Evolutionary conservation across 2,888 invertebrate species (phyloP).

Genomic region (Criorhina ranunculi): DNA sequence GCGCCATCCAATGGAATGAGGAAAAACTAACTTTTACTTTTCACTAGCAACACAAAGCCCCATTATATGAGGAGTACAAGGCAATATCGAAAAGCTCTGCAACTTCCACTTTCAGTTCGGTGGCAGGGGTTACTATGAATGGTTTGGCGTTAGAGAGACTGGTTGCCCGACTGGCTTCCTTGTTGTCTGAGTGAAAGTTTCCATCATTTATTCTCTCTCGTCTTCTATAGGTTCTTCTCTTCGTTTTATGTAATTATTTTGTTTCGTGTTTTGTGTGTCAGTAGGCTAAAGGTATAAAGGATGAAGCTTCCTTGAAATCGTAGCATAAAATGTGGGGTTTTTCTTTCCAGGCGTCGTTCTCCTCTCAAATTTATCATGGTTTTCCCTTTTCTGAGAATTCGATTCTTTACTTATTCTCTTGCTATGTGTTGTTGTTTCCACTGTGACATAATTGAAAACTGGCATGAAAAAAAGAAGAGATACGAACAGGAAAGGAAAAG

Average conservation of each 20-base stretch:
- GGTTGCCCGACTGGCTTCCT: slow-evolving; percentile 12
- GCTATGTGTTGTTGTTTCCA: not conserved
- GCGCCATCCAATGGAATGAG: not conserved
- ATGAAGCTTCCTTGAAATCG: slow-evolving; percentile 42
- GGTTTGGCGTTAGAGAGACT: not conserved
- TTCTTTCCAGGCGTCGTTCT: slow-evolving; percentile 30
- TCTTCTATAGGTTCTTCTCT: not conserved
- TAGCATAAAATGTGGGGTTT: not conserved
- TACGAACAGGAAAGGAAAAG: too few relatives aligned
- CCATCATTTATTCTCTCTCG: slow-evolving; percentile 21
- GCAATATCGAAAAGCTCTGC: slow-evolving; percentile 56
- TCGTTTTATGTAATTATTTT: slow-evolving; percentile 43
- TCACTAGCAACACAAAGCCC: slow-evolving; percentile 24
- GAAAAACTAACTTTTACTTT: slow-evolving; percentile 56
- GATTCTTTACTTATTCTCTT: not conserved
- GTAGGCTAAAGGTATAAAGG: slow-evolving; percentile 35
- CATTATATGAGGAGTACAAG: slow-evolving; percentile 38
- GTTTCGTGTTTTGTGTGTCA: slow-evolving; percentile 54
- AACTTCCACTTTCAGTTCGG: slow-evolving; percentile 35
- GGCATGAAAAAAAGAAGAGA: too few relatives aligned
- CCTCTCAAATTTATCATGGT: too few relatives aligned
- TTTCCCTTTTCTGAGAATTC: not conserved
- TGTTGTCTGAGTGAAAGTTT: slow-evolving; percentile 44
- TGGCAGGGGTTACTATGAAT: not conserved
- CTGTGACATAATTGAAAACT: too few relatives aligned